These are phyloP conservation scores for Gobiocypris rarus DNA, from an alignment of 2,113 vertebrate genomes.

Conservation along the genomic window DNA sequence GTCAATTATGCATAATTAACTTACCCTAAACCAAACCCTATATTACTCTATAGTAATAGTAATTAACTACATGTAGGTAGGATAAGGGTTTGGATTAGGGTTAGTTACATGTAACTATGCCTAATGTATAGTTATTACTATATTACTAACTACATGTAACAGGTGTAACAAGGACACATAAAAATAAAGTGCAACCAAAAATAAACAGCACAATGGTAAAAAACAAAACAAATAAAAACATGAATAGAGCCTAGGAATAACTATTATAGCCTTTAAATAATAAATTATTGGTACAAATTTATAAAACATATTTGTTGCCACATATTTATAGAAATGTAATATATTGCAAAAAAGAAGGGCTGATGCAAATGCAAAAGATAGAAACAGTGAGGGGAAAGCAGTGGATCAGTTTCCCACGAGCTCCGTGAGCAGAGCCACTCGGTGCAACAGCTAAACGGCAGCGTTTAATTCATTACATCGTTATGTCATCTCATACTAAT, in stretches of 20 bases:
- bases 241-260: too few relatives aligned
- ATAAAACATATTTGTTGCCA: not conserved
- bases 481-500: conserved; percentile 94
- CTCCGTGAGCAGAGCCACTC: conserved; percentile 58
- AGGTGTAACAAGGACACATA: too few relatives aligned
- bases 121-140: too few relatives aligned
- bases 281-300: not conserved
- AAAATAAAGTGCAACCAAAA: too few relatives aligned
- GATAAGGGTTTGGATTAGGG: too few relatives aligned
- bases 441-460: conserved; percentile 77
- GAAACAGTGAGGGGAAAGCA: not conserved
- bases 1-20: too few relatives aligned
- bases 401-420: conserved; percentile 32
- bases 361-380: not conserved
- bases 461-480: conserved; percentile 94
- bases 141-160: too few relatives aligned
- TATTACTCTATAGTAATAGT: too few relatives aligned
- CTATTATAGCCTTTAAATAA: not conserved
- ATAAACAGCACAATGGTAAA: not conserved
- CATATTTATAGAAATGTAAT: not conserved
- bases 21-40: too few relatives aligned
- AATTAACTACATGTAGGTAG: too few relatives aligned
- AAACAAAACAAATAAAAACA: not conserved
- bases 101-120: too few relatives aligned
- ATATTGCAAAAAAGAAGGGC: not conserved